phyloP scores from a whole-genome alignment of 2,888 invertebrate species.

The Boloria selene region DNA sequence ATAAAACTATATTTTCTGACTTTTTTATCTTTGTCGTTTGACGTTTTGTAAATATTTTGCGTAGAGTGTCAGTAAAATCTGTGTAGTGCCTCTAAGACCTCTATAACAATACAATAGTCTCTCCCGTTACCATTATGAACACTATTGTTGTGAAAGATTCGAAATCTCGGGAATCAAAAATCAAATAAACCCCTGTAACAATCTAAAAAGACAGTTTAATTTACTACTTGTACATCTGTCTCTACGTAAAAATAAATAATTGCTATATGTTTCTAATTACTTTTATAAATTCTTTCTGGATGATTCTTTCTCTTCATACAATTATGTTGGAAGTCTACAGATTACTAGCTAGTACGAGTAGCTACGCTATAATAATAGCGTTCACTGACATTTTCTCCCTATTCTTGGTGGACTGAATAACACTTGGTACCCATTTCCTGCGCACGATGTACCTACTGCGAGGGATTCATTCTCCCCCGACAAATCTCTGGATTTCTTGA shows the following conservation, averaged over 20 bases:
- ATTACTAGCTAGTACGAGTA: slow-evolving; percentile 17
- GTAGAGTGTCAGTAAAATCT: too few relatives aligned
- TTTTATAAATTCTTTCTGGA: neutral
- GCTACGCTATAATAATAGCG: slow-evolving; percentile 41
- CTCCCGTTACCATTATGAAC: too few relatives aligned
- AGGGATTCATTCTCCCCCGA: slow-evolving; percentile 78
- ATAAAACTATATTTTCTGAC: too few relatives aligned
- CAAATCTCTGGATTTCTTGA: slow-evolving; percentile 67
- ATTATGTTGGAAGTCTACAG: slow-evolving; percentile 9
- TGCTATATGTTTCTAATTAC: neutral
- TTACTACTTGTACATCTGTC: neutral
- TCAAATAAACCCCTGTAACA: too few relatives aligned
- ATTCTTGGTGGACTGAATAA: slow-evolving; percentile 72
- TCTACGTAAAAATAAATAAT: neutral
- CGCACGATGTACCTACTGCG: slow-evolving; percentile 64
- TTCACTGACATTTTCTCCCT: slow-evolving; percentile 47
- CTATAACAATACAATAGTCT: too few relatives aligned
- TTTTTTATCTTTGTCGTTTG: too few relatives aligned
- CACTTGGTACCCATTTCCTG: slow-evolving; percentile 79
- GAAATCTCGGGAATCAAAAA: too few relatives aligned
- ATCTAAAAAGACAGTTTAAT: too few relatives aligned
- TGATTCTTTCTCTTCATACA: neutral
- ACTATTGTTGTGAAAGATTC: too few relatives aligned
- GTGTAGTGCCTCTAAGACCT: too few relatives aligned
- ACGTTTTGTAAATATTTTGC: too few relatives aligned